Evolutionary conservation across 2,113 vertebrate species (phyloP).

Genomic region (Petaurus breviceps): DNA sequence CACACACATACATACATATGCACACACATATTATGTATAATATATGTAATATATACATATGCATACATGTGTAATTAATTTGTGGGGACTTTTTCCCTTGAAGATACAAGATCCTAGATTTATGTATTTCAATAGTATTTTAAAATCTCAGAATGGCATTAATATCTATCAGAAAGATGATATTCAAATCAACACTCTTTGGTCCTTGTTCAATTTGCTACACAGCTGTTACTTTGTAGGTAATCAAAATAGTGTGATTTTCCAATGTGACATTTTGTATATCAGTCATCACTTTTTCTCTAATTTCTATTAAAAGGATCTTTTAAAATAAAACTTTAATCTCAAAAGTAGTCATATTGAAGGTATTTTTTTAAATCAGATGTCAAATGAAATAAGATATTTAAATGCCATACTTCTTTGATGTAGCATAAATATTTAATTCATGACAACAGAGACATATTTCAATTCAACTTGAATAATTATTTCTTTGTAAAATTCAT

Average conservation of each 20-base stretch:
- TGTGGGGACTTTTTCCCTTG: neutral
- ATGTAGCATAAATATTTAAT: neutral
- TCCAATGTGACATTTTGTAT: neutral
- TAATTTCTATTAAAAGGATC: constrained; percentile 12
- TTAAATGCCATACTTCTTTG: constrained; percentile 32
- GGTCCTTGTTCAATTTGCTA: constrained; percentile 15
- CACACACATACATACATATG: no score
- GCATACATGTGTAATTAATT: neutral
- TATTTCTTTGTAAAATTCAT: neutral
- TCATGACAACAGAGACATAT: neutral
- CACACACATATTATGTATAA: no score
- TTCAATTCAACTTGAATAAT: neutral
- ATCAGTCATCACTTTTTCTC: constrained; percentile 7
- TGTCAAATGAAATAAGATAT: neutral
- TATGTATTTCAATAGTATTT: constrained; percentile 38
- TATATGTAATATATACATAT: no score
- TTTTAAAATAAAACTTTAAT: constrained; percentile 39
- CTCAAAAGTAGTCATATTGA: constrained; percentile 48
- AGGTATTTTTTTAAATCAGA: neutral
- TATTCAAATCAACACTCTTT: constrained; percentile 36
- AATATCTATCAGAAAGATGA: constrained; percentile 43
- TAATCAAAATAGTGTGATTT: constrained; percentile 53
- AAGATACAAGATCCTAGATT: constrained; percentile 45
- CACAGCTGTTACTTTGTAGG: constrained; percentile 23
- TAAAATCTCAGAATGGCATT: constrained; percentile 48